These are phyloP conservation scores for Silurus glanis DNA, from an alignment of 2,113 vertebrate species.

Conservation along the genomic window DNA sequence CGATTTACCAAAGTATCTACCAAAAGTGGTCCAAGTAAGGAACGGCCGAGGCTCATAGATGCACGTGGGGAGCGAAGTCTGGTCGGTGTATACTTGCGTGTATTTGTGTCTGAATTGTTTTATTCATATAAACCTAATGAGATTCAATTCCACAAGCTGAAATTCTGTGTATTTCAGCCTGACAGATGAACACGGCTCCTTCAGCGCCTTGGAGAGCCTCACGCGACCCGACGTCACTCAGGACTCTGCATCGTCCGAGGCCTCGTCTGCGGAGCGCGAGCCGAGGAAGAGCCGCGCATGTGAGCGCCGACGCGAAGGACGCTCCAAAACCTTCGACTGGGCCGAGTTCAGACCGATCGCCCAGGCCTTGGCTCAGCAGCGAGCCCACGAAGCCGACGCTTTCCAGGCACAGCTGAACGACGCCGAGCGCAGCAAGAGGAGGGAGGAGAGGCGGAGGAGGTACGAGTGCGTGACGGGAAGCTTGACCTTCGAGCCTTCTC, in stretches of 20 bases:
- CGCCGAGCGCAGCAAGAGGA: slow-evolving; percentile 64
- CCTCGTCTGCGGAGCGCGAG: slow-evolving; percentile 70
- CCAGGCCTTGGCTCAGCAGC: slow-evolving; percentile 77
- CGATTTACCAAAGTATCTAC: too few species aligned
- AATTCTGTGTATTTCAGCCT: slow-evolving; percentile 58
- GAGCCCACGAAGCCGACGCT: slow-evolving; percentile 68
- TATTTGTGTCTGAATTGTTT: neutral
- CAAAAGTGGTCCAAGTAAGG: too few species aligned
- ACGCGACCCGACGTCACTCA: slow-evolving; percentile 71
- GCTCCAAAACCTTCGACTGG: slow-evolving; percentile 81
- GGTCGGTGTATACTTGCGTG: neutral
- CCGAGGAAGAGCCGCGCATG: slow-evolving; percentile 69
- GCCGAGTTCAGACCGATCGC: slow-evolving; percentile 79
- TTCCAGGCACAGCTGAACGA: slow-evolving; percentile 66
- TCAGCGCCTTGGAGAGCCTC: slow-evolving; percentile 66
- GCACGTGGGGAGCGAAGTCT: too few species aligned
- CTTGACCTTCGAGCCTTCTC: slow-evolving; percentile 45
- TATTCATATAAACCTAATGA: neutral
- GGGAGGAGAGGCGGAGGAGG: slow-evolving; percentile 74
- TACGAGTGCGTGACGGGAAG: slow-evolving; percentile 65
- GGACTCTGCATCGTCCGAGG: slow-evolving; percentile 71
- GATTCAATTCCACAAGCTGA: neutral
- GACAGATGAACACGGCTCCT: slow-evolving; percentile 69
- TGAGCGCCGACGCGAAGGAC: slow-evolving; percentile 74
- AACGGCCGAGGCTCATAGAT: too few species aligned